Evolutionary conservation across 37 sponge, comb jelly and placozoan genomes (phyloP), one percentile per base, ranked within the genome.

Genomic region (Petrosia ficiformis): DNA sequence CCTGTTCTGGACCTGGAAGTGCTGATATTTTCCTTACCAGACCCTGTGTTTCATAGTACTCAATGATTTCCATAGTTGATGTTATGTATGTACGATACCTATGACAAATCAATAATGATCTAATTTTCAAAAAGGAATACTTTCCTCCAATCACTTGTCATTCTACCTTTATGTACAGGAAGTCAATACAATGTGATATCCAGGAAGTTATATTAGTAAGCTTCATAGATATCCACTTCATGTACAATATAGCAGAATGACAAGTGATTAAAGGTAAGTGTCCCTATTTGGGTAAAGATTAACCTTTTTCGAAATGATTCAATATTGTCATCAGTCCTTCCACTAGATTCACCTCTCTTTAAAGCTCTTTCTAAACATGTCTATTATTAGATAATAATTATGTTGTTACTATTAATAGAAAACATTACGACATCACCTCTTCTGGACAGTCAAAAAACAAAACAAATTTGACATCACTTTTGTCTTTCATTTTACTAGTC

Each of bases 401-500:
- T n/a, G 14, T 48, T 48, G 14, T 48, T 48, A 48, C 14, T n/a
- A n/a, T n/a, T n/a, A n/a, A n/a, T 34, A 68, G 39, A 76, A 14
- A 72, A 33, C 25, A 8, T 25, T 34, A 72, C 19, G 43, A 76
- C 43, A 61, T 39, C 8, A 22, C 96, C 72, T 91, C 84, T 64
- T 95, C 87, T 0, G 87, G 71, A 63, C 97, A 96, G 34, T 96
- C 94, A 69, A 92, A 85, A 80, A 90, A 96, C 39, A 96, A 84
- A 14, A 93, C 88, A 74, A 93, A 87, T 69, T 90, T 93, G 36
- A 96, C 72, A 36, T 90, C 74, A 5, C 59, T 77, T 69, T 70
- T 75, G 58, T 86, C 82, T 11, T 69, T 84, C 86, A 96, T 93
- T 56, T 81, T 63, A 33, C 66, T 84, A 72, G 92, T 80, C 97